These are phyloP conservation scores for Lycaon pictus DNA, from an alignment of 2,113 vertebrate genomes.

Conservation along the genomic window DNA sequence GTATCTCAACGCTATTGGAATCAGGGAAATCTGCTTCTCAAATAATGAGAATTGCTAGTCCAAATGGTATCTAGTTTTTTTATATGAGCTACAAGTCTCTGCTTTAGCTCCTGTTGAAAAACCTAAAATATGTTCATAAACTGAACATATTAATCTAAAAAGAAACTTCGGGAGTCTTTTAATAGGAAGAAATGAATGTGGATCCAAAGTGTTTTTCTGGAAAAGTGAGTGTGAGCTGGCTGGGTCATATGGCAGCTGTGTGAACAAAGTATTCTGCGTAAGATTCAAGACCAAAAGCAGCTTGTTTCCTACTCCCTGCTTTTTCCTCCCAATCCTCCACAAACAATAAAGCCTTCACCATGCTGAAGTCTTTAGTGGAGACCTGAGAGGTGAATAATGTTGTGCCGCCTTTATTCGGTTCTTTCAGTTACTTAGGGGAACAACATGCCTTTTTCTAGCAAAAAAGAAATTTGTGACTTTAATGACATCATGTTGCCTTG, in stretches of 20 bases:
- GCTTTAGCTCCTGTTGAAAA: constrained; percentile 13
- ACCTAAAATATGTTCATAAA: neutral
- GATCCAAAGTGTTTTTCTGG: neutral
- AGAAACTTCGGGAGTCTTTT: neutral
- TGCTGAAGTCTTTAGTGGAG: constrained; percentile 50
- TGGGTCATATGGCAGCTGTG: neutral
- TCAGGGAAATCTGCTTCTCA: constrained; percentile 61
- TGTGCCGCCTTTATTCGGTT: constrained; percentile 61
- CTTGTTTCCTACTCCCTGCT: neutral
- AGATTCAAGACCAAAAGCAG: neutral
- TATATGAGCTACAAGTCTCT: neutral
- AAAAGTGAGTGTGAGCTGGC: neutral
- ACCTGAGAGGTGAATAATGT: constrained; percentile 60
- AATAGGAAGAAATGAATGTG: neutral
- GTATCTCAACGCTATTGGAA: constrained; percentile 58
- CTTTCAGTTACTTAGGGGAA: constrained; percentile 78
- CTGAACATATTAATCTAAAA: neutral
- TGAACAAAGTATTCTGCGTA: neutral
- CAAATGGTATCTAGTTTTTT: neutral
- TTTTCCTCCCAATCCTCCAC: neutral
- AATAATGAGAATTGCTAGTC: neutral
- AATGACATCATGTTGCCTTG: constrained; percentile 85
- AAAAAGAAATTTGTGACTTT: constrained; percentile 76
- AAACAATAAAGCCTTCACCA: constrained; percentile 36
- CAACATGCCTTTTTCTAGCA: constrained; percentile 79